A percentile compares a stretch with the other conserved stretches of the same genome.
Evolutionary conservation across 2,888 invertebrate genomes (phyloP).

Genomic region (Leptinotarsa rubiginosa): DNA sequence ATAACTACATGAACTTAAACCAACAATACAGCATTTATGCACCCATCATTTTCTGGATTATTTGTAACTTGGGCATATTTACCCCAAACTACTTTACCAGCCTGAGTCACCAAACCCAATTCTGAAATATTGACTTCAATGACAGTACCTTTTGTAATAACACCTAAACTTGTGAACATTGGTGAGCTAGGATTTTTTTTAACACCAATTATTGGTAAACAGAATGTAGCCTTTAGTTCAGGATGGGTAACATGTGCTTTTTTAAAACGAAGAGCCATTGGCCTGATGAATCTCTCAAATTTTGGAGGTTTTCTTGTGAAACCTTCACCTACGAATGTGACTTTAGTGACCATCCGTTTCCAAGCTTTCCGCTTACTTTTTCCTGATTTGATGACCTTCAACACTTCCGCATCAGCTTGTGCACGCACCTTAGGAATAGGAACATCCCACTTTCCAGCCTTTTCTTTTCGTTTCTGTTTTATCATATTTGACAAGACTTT

Average conservation of each 20-base stretch:
- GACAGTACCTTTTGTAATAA: constrained; percentile 98
- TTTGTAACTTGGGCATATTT: constrained; percentile 99
- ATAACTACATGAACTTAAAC: constrained; percentile 71
- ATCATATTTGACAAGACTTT: constrained; percentile 99
- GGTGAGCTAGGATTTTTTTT: constrained; percentile 99
- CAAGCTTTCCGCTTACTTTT: constrained; percentile 95
- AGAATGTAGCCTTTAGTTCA: constrained; percentile 97
- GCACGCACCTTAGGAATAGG: constrained; percentile 98
- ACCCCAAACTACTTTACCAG: constrained; percentile 99
- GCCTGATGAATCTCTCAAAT: constrained; percentile 97
- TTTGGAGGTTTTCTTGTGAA: constrained; percentile 99
- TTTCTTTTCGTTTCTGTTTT: constrained; percentile 99
- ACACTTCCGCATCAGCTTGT: constrained; percentile 96
- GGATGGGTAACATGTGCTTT: constrained; percentile 99
- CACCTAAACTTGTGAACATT: constrained; percentile 96
- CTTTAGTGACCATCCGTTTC: constrained; percentile 99
- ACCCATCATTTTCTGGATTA: constrained; percentile 99
- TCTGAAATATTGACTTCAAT: constrained; percentile 99
- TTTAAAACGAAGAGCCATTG: constrained; percentile 96
- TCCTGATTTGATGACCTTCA: constrained; percentile 91
- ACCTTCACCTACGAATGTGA: constrained; percentile 96
- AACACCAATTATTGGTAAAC: constrained; percentile 96
- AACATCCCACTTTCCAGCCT: constrained; percentile 99
- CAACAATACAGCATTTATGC: constrained; percentile 97
- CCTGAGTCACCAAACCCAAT: constrained; percentile 97